Conservation (phyloP, 2,797 vertebrate genomes). For the Sebastiscus albofasciatus region DNA sequence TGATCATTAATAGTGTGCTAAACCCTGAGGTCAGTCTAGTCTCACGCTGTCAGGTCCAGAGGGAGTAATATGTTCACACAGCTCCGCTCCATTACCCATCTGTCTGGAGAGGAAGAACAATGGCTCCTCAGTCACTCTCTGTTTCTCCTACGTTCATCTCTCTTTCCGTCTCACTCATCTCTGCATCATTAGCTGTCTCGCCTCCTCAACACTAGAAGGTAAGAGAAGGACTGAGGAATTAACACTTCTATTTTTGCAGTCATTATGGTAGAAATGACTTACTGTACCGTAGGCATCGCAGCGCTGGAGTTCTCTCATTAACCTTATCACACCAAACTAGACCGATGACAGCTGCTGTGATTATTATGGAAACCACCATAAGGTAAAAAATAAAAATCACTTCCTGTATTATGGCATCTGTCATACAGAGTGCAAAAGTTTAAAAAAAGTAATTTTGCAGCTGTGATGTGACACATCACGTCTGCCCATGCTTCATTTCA, state of each 20-base stretch:
- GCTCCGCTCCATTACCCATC: constrained; percentile 77
- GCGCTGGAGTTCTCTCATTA: constrained; percentile 34
- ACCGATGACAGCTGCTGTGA: background rate
- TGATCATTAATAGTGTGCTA: constrained; percentile 66
- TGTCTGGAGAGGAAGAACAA: constrained; percentile 59
- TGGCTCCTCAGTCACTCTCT: constrained; percentile 36
- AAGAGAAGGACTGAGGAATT: constrained; percentile 19
- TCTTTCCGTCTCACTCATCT: constrained; percentile 13
- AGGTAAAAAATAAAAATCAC: background rate
- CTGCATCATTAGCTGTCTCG: constrained; percentile 50
- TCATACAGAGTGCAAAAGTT: background rate
- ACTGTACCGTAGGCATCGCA: background rate
- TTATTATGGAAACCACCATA: background rate
- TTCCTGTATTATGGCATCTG: background rate
- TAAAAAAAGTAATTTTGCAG: background rate
- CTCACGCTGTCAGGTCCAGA: constrained; percentile 65
- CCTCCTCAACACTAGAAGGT: constrained; percentile 1
- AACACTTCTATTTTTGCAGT: constrained; percentile 35
- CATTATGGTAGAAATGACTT: constrained; percentile 6
- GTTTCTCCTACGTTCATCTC: constrained; percentile 10
- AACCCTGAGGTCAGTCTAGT: constrained; percentile 59
- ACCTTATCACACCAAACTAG: constrained; percentile 13
- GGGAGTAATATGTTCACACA: constrained; percentile 65
- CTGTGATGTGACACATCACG: background rate
- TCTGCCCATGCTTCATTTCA: background rate